phyloP scores from a whole-genome alignment of 30 jellyfish, hydroid and myxozoan species.

The Calvadosia cruxmelitensis region DNA sequence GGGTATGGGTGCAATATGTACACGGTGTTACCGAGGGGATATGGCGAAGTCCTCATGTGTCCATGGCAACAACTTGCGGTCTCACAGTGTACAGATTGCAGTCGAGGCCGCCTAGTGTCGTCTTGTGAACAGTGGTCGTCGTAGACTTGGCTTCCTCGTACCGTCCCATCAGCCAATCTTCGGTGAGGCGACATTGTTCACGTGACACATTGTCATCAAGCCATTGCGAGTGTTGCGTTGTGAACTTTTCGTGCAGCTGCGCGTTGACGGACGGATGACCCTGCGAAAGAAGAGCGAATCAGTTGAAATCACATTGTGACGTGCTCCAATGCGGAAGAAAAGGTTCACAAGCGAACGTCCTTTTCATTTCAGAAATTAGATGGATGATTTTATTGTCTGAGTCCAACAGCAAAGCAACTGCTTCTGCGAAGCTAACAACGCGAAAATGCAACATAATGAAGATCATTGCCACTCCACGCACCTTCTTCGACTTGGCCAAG shows the following conservation, averaged over 20 bases:
- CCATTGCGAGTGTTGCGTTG: conserved; percentile 53
- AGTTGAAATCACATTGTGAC: neutral
- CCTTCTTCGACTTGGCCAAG: conserved; percentile 42
- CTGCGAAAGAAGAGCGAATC: conserved; percentile 12
- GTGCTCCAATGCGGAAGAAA: neutral
- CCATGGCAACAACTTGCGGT: neutral
- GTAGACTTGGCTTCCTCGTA: conserved; percentile 60
- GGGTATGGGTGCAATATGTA: too few species aligned
- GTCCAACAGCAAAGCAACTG: too few species aligned
- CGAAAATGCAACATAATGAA: too few species aligned
- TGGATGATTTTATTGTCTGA: neutral
- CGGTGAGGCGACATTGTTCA: conserved; percentile 65
- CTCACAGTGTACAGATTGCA: conserved; percentile 46
- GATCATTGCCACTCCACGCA: too few species aligned
- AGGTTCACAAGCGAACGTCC: neutral
- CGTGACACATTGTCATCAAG: conserved; percentile 74
- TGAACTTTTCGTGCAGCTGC: conserved; percentile 37
- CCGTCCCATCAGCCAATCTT: conserved; percentile 82
- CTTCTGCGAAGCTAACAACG: too few species aligned
- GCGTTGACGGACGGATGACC: conserved; percentile 40
- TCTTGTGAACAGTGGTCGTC: conserved; percentile 29
- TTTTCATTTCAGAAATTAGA: neutral
- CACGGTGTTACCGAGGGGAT: too few species aligned
- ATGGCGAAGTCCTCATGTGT: neutral
- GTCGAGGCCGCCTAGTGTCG: conserved; percentile 45